Evolutionary conservation across 1,140 invertebrate species (phyloP).

Genomic region (Lordiphosa collinella): DNA sequence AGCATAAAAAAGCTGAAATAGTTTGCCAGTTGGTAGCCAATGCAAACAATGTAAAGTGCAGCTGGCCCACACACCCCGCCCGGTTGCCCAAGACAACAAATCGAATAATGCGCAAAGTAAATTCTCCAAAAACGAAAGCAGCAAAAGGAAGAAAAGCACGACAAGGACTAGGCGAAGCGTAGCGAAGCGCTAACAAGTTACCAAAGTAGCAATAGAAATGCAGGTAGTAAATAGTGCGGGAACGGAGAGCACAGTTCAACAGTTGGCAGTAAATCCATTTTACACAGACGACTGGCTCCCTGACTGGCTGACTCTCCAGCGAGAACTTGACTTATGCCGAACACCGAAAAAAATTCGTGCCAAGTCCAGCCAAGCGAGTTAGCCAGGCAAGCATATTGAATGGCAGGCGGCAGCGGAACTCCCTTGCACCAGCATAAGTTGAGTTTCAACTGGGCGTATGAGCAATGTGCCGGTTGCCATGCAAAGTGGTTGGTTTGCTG

Average conservation of each 20-base stretch:
- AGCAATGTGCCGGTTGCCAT: slow-evolving; percentile 53
- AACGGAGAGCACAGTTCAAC: slow-evolving; percentile 59
- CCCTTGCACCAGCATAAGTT: slow-evolving; percentile 34
- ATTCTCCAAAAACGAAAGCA: slow-evolving; percentile 45
- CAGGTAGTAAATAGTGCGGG: slow-evolving; percentile 72
- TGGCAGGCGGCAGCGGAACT: slow-evolving; percentile 23
- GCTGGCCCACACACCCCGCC: slow-evolving; percentile 16
- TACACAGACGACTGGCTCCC: slow-evolving; percentile 72
- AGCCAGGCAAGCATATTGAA: slow-evolving; percentile 59
- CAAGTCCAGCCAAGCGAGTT: slow-evolving; percentile 42
- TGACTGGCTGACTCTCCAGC: slow-evolving; percentile 33
- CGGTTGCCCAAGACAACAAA: slow-evolving; percentile 72
- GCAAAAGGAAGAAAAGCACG: slow-evolving; percentile 20
- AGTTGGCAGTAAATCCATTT: slow-evolving; percentile 79
- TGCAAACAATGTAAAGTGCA: slow-evolving; percentile 68
- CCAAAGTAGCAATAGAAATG: slow-evolving; percentile 77
- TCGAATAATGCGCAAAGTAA: slow-evolving; percentile 77
- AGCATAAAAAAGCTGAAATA: slow-evolving; percentile 50
- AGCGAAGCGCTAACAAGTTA: slow-evolving; percentile 68
- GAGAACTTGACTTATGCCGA: slow-evolving; percentile 72
- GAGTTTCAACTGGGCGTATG: slow-evolving; percentile 64
- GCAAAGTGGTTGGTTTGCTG: slow-evolving; percentile 36
- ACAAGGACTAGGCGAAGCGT: slow-evolving; percentile 29
- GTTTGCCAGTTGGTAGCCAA: slow-evolving; percentile 62
- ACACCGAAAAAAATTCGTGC: slow-evolving; percentile 63